Evolutionary conservation across 2,888 invertebrate genomes (phyloP).

Genomic region (Cryptocephalus moraei): DNA sequence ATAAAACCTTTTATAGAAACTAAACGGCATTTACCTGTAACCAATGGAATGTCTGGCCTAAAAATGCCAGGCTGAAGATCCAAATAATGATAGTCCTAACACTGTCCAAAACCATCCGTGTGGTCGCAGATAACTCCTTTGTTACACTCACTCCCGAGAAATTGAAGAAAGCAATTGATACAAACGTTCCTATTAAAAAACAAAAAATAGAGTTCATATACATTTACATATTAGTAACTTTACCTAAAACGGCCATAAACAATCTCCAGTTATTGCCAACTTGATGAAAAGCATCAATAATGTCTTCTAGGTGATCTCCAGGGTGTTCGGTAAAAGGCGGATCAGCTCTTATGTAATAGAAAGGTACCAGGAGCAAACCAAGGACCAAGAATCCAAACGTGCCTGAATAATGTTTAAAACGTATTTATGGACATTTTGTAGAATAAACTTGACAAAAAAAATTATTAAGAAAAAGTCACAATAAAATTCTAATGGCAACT

Average conservation of each 20-base stretch:
- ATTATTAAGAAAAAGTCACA: too few species aligned
- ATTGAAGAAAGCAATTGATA: conserved; percentile 81
- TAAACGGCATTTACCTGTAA: conserved; percentile 45
- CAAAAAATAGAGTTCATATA: not conserved
- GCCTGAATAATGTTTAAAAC: conserved; percentile 42
- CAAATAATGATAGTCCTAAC: conserved; percentile 79
- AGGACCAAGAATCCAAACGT: conserved; percentile 60
- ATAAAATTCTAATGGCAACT: too few species aligned
- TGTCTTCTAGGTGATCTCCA: conserved; percentile 69
- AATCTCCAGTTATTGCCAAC: conserved; percentile 55
- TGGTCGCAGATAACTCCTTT: conserved; percentile 80
- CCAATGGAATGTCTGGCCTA: conserved; percentile 73
- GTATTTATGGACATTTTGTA: too few species aligned
- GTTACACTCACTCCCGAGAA: conserved; percentile 57
- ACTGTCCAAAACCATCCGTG: conserved; percentile 29
- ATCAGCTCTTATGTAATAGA: conserved; percentile 71
- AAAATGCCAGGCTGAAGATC: conserved; percentile 63
- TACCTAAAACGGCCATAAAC: conserved; percentile 56
- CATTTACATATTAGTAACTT: conserved; percentile 26
- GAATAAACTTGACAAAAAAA: too few species aligned
- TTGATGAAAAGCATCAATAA: conserved; percentile 75
- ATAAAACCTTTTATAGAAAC: not conserved
- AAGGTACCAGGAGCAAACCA: conserved; percentile 55
- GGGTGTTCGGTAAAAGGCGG: conserved; percentile 69
- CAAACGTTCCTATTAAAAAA: conserved; percentile 1